Evolutionary conservation across 2,113 vertebrate species (phyloP), one percentile per base, ranked within the genome.

Genomic region (Dascyllus trimaculatus): DNA sequence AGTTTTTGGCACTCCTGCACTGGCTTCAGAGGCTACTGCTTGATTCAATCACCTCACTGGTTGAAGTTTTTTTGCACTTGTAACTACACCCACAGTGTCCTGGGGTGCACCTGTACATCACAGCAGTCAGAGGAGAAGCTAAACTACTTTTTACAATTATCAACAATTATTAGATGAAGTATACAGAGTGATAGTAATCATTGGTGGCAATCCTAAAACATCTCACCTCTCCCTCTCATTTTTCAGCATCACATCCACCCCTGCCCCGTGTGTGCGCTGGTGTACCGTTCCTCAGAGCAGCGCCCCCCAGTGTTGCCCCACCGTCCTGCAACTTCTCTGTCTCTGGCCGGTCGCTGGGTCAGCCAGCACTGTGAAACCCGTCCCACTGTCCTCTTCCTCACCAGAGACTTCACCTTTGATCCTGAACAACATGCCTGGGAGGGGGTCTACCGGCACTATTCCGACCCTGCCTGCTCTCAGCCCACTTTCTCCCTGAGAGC

Each of bases 301-400:
- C 95, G 92, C 9, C 97, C 96, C 0, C 96, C 97, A 0, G 65
- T 95, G 38, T 87, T 98, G 0, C 95, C 95, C 0, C 38, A 5
- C 10, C 18, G 29, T 0, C 68, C 65, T 0, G 75, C 89, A n/a
- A 83, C 89, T 54, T 90, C 93, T 0, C 78, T 96, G 83, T 85
- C 78, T 72, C 92, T 98, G 40, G 77, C 89, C 0, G 96, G 97
- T 52, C 94, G 84, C 75, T 97, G 97, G 97, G 95, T 95, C 62
- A 98, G 96, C 89, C 84, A 91, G 11, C 90, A 69, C 46, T 98
- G 97, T 0, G 97, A 98, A 88, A 93, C 93, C 1, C 95, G 95
- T 1, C 97, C 97, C 0, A 95, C 94, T 0, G 92, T 97, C 81
- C 96, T 98, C 66, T 98, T 98, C 91, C 96, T 98, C 61, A 97